Evolutionary conservation across 2,113 vertebrate genomes (phyloP).

Genomic region (Anarhynchus alexandrinus): DNA sequence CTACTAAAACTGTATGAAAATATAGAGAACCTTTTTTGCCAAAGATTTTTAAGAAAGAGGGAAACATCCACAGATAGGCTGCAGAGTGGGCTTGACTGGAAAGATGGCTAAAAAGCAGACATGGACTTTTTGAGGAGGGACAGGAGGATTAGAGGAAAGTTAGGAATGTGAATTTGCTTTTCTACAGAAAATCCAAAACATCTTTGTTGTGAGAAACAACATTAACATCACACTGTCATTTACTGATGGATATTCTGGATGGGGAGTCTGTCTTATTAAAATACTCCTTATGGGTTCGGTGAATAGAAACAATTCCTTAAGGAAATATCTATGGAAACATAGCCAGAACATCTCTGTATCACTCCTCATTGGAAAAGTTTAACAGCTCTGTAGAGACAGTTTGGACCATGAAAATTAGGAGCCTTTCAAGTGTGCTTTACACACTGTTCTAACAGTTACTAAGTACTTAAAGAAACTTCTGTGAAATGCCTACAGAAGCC

Average conservation of each 20-base stretch:
- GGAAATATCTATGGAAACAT: not conserved
- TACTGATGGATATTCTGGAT: not conserved
- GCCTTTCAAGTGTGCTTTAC: not conserved
- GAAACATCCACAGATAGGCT: not conserved
- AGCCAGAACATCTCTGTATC: not conserved
- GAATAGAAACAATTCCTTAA: not conserved
- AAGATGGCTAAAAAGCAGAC: not conserved
- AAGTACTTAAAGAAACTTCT: not conserved
- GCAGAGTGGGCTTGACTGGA: not conserved
- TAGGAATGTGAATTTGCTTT: not conserved
- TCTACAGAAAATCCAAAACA: not conserved
- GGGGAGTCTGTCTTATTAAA: not conserved
- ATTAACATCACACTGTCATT: not conserved
- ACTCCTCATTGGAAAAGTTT: not conserved
- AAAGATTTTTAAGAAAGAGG: not conserved
- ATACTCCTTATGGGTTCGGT: not conserved
- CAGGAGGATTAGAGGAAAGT: not conserved
- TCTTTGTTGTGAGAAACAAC: not conserved
- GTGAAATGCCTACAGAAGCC: not conserved
- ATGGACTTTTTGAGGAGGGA: not conserved
- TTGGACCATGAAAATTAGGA: not conserved
- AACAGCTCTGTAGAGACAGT: not conserved
- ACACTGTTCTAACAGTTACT: not conserved
- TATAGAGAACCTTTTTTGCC: not conserved
- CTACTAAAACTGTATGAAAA: not conserved